Percentiles rank a stretch among this genome's conserved stretches.
These are phyloP conservation scores for Neosilurus hyrtlii DNA, from an alignment of 2,797 vertebrate genomes.

Conservation along the genomic window DNA sequence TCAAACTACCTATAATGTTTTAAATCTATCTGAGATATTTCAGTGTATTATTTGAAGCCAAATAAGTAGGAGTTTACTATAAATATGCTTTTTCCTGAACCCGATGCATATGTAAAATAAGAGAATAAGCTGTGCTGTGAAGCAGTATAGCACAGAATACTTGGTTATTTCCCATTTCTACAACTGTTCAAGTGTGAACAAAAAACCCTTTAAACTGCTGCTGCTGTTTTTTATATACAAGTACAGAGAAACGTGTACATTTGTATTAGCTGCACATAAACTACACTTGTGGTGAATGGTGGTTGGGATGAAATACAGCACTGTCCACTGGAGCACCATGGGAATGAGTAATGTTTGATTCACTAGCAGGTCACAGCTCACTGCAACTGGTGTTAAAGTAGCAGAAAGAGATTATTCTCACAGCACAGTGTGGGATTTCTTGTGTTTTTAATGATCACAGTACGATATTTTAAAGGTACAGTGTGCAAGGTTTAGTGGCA, in stretches of 20 bases:
- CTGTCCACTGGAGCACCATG: slow-evolving; percentile 28
- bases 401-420: background rate
- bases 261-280: background rate
- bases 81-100: background rate
- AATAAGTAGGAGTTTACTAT: background rate
- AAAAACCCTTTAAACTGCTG: background rate
- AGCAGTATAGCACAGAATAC: background rate
- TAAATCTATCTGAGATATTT: background rate
- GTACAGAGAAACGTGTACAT: background rate
- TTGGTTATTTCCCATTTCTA: background rate
- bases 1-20: background rate
- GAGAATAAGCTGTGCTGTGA: no score
- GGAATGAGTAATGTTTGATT: background rate
- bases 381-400: background rate
- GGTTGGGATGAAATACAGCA: background rate
- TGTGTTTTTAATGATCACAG: background rate
- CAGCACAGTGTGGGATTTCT: background rate
- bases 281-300: slow-evolving; percentile 6
- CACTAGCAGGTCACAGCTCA: background rate
- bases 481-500: no score
- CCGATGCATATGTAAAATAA: no score
- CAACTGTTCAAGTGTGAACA: background rate
- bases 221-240: background rate
- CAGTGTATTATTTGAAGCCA: background rate
- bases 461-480: background rate